These are phyloP conservation scores for Tenthredo livida DNA, from an alignment of 2,888 invertebrate genomes.

Conservation along the genomic window DNA sequence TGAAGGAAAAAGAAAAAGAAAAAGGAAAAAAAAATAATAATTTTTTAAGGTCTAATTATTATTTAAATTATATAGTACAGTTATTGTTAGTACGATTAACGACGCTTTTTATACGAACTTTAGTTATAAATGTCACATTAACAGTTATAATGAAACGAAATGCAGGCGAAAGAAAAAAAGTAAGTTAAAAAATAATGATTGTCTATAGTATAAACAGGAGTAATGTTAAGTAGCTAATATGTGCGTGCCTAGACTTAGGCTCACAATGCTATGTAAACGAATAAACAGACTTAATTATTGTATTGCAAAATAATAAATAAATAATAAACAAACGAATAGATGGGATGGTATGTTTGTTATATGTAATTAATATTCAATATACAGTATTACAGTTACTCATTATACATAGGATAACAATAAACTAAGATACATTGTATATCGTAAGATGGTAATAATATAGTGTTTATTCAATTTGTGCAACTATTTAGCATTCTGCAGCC, in stretches of 20 bases:
- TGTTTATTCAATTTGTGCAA: neutral
- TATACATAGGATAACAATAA: neutral
- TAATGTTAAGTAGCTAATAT: slow-evolving; percentile 71
- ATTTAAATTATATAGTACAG: slow-evolving; percentile 68
- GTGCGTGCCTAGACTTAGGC: slow-evolving; percentile 56
- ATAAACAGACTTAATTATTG: slow-evolving; percentile 78
- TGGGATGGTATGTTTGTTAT: slow-evolving; percentile 5
- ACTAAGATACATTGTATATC: neutral
- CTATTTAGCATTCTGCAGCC: neutral
- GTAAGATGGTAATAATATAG: neutral
- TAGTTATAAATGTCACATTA: slow-evolving; percentile 76
- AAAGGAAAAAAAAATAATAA: slow-evolving; percentile 64
- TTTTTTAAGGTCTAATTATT: slow-evolving; percentile 74
- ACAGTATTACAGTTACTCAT: neutral
- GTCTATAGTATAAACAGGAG: slow-evolving; percentile 76
- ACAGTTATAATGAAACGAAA: slow-evolving; percentile 66
- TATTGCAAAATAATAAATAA: slow-evolving; percentile 76
- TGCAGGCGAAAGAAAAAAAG: slow-evolving; percentile 58
- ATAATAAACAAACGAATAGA: slow-evolving; percentile 46
- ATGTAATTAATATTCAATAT: neutral
- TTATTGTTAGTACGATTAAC: slow-evolving; percentile 74
- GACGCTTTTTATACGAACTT: slow-evolving; percentile 78
- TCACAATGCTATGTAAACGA: slow-evolving; percentile 77
- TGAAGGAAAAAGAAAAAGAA: slow-evolving; percentile 60
- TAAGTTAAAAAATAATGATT: slow-evolving; percentile 65